Evolutionary conservation across 2,797 vertebrate genomes (phyloP).

Genomic region (Chiloscyllium punctatum): DNA sequence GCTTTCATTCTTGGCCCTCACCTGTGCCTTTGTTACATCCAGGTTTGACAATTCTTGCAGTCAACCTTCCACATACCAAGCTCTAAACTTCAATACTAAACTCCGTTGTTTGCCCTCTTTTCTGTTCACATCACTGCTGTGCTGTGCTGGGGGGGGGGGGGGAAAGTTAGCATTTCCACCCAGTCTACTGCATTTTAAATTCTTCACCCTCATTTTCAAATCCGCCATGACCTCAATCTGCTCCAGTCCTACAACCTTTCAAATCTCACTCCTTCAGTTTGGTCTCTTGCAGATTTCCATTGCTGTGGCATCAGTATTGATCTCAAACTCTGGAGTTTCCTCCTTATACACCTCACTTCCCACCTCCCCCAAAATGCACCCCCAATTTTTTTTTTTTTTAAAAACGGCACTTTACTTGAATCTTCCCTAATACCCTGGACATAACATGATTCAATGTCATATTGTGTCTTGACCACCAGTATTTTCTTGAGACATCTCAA

Average conservation of each 20-base stretch:
- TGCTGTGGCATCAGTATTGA: not conserved
- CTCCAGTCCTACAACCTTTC: not conserved
- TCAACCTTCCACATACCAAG: no score
- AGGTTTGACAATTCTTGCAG: not conserved
- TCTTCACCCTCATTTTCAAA: not conserved
- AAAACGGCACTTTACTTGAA: no score
- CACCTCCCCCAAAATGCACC: not conserved
- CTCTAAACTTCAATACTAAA: not conserved
- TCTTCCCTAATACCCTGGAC: not conserved
- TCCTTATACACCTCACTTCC: not conserved
- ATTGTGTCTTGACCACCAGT: not conserved
- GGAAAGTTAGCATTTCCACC: not conserved
- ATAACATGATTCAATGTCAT: not conserved
- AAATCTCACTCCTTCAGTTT: not conserved
- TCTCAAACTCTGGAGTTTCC: not conserved
- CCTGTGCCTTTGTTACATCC: not conserved
- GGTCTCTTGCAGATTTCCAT: not conserved
- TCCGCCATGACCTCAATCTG: not conserved
- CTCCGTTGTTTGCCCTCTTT: not conserved
- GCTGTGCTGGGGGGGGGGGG: no score
- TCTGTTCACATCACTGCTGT: not conserved
- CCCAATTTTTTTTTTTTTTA: no score
- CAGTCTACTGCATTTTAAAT: not conserved
- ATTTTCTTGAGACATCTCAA: not conserved
- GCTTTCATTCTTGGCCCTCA: not conserved